Percentiles rank a stretch among this genome's conserved stretches.
Evolutionary conservation across 2,113 vertebrate genomes (phyloP).

Genomic region (Hippocampus mohnikei): DNA sequence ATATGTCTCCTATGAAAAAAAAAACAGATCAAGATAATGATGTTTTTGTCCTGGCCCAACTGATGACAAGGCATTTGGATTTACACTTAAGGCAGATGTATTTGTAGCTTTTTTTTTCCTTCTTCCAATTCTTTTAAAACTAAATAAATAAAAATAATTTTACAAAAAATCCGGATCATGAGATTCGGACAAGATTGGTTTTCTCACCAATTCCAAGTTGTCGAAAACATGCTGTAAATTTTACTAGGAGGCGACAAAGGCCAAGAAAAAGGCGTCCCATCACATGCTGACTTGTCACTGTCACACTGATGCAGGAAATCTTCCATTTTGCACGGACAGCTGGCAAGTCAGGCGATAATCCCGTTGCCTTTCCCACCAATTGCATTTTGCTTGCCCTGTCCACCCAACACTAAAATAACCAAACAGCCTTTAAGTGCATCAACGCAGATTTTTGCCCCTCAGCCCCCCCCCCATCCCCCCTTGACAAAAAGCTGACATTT

Average conservation of each 20-base stretch:
- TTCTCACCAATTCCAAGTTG: not conserved
- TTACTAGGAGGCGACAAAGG: not conserved
- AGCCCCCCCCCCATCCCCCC: not conserved
- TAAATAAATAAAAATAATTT: not conserved
- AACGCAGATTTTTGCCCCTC: not conserved
- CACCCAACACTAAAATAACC: not conserved
- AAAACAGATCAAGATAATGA: too few relatives aligned
- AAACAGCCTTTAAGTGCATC: not conserved
- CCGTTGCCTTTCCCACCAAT: not conserved
- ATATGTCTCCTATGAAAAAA: too few relatives aligned
- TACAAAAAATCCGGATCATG: not conserved
- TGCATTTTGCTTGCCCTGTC: not conserved
- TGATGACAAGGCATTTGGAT: too few relatives aligned
- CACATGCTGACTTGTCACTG: slow-evolving; percentile 1
- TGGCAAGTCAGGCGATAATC: not conserved
- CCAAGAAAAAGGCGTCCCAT: not conserved
- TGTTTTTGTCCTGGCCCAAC: too few relatives aligned
- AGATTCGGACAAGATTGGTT: not conserved
- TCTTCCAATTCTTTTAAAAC: too few relatives aligned
- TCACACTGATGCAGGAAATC: slow-evolving; percentile 5
- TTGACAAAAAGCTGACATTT: not conserved
- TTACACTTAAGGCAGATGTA: too few relatives aligned
- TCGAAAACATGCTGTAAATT: slow-evolving; percentile 14
- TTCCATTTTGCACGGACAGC: slow-evolving; percentile 2
- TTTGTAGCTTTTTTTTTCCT: too few relatives aligned